Evolutionary conservation across 2,797 vertebrate genomes (phyloP).

Genomic region (Distichodus sexfasciatus): DNA sequence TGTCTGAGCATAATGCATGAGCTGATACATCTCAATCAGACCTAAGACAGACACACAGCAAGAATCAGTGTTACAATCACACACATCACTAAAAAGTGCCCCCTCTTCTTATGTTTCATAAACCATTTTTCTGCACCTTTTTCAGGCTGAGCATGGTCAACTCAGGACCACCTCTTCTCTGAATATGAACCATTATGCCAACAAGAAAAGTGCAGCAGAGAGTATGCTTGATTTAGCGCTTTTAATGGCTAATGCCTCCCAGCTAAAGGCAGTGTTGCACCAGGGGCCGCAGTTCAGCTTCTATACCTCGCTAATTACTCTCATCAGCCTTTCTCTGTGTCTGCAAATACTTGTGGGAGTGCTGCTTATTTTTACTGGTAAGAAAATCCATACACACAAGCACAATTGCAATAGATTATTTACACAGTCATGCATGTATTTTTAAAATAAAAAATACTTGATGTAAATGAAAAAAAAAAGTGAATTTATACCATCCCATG

Average conservation of each 20-base stretch:
- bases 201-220: constrained; percentile 93
- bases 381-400: constrained; percentile 33
- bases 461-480: too few species aligned
- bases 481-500: too few species aligned
- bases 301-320: constrained; percentile 78
- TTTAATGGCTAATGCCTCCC: constrained; percentile 94
- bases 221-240: constrained; percentile 96
- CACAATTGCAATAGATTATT: not conserved
- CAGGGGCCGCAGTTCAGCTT: constrained; percentile 80
- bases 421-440: too few species aligned
- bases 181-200: constrained; percentile 94
- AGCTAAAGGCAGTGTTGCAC: constrained; percentile 89
- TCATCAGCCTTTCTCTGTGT: constrained; percentile 85
- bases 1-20: too few species aligned
- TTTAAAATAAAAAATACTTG: too few species aligned
- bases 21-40: too few species aligned
- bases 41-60: too few species aligned
- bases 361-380: constrained; percentile 92
- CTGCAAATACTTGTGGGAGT: constrained; percentile 87
- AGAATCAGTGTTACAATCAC: too few species aligned
- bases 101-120: not conserved
- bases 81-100: too few species aligned
- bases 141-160: not conserved
- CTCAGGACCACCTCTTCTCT: constrained; percentile 58
- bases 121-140: not conserved